Percentiles rank a stretch among this genome's conserved stretches.
phyloP scores from a whole-genome alignment of 1,140 invertebrate genomes.

The Ceratoteleas bidentatus region DNA sequence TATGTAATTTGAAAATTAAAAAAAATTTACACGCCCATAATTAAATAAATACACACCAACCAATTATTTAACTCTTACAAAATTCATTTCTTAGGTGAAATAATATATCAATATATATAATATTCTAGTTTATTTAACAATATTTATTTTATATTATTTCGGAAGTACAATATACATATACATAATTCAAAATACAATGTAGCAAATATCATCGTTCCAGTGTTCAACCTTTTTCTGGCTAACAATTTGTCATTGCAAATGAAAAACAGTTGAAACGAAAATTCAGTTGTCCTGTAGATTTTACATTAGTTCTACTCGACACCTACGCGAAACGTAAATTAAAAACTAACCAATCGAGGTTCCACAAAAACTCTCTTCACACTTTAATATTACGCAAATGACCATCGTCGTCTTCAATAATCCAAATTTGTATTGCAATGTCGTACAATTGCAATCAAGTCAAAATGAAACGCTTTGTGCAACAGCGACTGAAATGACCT shows the following conservation, averaged over 20 bases:
- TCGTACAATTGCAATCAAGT: background rate
- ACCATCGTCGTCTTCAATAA: background rate
- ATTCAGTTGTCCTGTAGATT: too few species aligned
- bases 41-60: too few species aligned
- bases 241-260: background rate
- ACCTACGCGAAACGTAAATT: too few species aligned
- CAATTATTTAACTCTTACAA: too few species aligned
- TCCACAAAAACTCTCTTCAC: background rate
- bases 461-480: background rate
- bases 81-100: too few species aligned
- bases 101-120: background rate
- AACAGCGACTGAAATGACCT: background rate
- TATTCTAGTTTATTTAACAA: constrained; percentile 53
- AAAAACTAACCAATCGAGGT: background rate
- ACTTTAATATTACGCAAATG: background rate
- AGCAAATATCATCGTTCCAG: constrained; percentile 41
- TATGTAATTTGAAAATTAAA: too few species aligned
- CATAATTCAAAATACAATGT: constrained; percentile 44
- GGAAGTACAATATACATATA: constrained; percentile 45
- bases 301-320: too few species aligned
- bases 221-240: constrained; percentile 27
- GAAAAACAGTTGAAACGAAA: too few species aligned
- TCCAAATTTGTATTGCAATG: background rate
- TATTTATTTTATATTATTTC: constrained; percentile 47
- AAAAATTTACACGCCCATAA: too few species aligned